Evolutionary conservation across 2,113 vertebrate species (phyloP).

Genomic region (Pelusios castaneus): DNA sequence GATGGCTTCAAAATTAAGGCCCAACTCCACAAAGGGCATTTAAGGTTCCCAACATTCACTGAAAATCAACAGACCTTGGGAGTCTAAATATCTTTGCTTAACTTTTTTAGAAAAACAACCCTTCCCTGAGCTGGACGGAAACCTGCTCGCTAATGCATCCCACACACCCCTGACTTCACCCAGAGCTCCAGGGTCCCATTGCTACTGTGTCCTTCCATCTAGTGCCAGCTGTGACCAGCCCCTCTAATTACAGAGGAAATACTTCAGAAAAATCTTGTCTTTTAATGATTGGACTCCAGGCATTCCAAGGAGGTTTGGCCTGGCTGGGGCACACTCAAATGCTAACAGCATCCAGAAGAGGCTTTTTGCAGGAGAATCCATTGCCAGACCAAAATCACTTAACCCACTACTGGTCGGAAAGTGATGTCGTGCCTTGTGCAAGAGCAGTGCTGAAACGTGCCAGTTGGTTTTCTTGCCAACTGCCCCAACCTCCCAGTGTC

Average conservation of each 20-base stretch:
- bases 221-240: not conserved
- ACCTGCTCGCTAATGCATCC: not conserved
- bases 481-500: not conserved
- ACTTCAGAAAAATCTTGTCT: slow-evolving; percentile 19
- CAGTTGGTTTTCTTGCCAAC: not conserved
- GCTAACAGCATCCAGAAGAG: not conserved
- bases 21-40: not conserved
- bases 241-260: slow-evolving; percentile 30
- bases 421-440: not conserved
- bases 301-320: slow-evolving; percentile 22
- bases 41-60: not conserved
- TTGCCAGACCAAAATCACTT: not conserved
- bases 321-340: slow-evolving; percentile 13
- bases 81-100: not conserved
- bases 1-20: not conserved
- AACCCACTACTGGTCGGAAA: not conserved
- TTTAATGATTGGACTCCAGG: not conserved
- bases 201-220: not conserved
- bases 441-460: not conserved
- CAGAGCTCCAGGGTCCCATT: not conserved
- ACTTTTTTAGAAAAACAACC: no score
- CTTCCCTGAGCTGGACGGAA: no score
- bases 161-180: not conserved
- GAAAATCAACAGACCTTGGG: not conserved
- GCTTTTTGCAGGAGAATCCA: not conserved